Evolutionary conservation across 2,113 vertebrate species (phyloP).

Genomic region (Callipepla squamata): DNA sequence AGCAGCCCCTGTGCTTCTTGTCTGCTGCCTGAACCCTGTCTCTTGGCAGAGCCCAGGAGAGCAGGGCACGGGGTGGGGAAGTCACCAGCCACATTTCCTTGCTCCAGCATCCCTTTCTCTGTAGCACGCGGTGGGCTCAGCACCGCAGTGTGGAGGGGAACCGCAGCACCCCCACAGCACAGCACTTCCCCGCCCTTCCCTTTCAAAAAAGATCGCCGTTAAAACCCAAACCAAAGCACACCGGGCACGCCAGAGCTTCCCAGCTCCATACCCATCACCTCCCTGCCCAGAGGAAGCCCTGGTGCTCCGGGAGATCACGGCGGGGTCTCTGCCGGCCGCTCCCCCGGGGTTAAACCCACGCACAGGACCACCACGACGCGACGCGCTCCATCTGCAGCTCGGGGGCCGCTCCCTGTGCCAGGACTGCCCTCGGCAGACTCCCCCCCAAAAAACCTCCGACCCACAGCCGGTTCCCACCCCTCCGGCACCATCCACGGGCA

Average conservation of each 20-base stretch:
- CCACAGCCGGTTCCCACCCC: no score
- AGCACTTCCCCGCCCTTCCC: background rate
- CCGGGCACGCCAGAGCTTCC: no score
- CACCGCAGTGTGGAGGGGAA: background rate
- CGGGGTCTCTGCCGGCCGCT: background rate
- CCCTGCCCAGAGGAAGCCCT: background rate
- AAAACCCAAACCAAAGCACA: background rate
- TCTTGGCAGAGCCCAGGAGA: background rate
- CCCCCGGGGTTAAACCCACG: background rate
- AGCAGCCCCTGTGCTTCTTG: background rate
- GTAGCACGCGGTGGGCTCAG: background rate
- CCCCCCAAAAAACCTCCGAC: background rate
- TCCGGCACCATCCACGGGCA: no score
- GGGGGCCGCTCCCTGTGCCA: background rate
- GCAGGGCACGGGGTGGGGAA: background rate
- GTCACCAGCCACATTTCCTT: background rate
- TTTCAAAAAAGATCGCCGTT: background rate
- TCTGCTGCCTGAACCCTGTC: background rate
- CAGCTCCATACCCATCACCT: background rate
- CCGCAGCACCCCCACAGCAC: background rate
- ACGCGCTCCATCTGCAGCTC: accelerated
- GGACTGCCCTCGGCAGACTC: background rate
- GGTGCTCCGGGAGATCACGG: background rate
- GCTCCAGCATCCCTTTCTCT: background rate
- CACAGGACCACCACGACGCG: accelerated